Evolutionary conservation across 2,888 invertebrate species (phyloP), one percentile per base, ranked within the genome.

Genomic region (Dolichopus griseipennis): DNA sequence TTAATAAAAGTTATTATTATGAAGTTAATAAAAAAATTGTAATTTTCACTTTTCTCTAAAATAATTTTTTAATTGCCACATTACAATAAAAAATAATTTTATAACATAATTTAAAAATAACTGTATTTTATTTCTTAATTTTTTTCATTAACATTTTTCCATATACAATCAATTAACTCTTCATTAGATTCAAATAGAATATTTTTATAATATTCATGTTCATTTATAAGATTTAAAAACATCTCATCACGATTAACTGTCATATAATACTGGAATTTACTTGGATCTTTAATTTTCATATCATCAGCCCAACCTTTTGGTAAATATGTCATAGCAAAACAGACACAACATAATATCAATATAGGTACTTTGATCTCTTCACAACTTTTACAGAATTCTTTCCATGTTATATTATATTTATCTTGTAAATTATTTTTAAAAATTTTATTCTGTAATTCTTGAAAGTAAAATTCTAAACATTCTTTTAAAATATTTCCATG

Each of bases 391-490:
- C 76, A 22, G 71, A 83, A 83, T 61, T 75, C 75, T 0, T 74
- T 67, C 69, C 74, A 75, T 0, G 78, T 73, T n/a, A 83, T 74
- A 12, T 79, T 69, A 20, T 74, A 69, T 0, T 75, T 61, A 62
- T 34, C 9, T 20, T 9, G 7, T 27, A 73, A 37, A 1, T 69
- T 27, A 64, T 69, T 65, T 15, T 65, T 65, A 10, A 34, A 68
- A 27, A 74, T 71, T 68, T 76, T 74, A 20, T 68, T 65, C 10
- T 71, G 71, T 1, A 84, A 73, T 3, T 71, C 70, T 0, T 74
- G 68, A 68, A 82, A 81, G 74, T 86, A 86, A 70, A 79, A 75
- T 20, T 78, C 74, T 20, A 85, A 71, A 67, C 84, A 80, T 6
- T 74, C 71, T 0, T 74, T 70, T 12, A 80, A 75, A 65, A 82